A percentile compares a stretch with the other conserved stretches of the same genome.
Conservation (phyloP, 2,113 vertebrate species). For the Alexandromys fortis region DNA sequence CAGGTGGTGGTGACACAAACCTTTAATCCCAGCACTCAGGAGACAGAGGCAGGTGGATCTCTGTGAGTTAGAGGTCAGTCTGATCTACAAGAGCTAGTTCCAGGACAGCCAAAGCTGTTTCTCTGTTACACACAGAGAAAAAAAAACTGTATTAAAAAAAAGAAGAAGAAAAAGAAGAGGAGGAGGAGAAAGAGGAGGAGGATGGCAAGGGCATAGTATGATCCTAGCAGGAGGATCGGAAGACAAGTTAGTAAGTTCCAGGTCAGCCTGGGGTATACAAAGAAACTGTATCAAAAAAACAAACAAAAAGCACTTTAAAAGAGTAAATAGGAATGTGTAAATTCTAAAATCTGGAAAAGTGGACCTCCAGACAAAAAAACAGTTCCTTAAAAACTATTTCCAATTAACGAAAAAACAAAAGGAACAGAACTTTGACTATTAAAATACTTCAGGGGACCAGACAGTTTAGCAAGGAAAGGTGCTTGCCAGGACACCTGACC, state of each 20-base stretch:
- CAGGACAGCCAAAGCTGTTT: neutral
- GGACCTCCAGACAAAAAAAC: neutral
- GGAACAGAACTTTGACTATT: neutral
- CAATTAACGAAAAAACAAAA: neutral
- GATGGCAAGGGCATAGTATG: neutral
- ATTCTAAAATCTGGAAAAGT: neutral
- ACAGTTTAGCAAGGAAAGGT: neutral
- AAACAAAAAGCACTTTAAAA: neutral
- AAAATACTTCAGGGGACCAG: neutral
- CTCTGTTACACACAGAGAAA: neutral
- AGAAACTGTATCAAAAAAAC: neutral
- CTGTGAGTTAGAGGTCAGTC: neutral
- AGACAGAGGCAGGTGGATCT: neutral
- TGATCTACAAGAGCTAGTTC: neutral
- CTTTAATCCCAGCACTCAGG: no score
- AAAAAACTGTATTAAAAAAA: no score
- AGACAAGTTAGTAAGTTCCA: neutral
- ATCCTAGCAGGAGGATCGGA: neutral
- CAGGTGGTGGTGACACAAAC: neutral
- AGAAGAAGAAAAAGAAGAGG: accelerated
- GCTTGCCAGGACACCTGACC: neutral
- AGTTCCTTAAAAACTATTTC: neutral
- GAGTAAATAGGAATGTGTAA: neutral
- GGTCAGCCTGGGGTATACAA: neutral
- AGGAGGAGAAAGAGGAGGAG: no score